Evolutionary conservation across 2,797 vertebrate species (phyloP).

Genomic region (Hemitrygon akajei): DNA sequence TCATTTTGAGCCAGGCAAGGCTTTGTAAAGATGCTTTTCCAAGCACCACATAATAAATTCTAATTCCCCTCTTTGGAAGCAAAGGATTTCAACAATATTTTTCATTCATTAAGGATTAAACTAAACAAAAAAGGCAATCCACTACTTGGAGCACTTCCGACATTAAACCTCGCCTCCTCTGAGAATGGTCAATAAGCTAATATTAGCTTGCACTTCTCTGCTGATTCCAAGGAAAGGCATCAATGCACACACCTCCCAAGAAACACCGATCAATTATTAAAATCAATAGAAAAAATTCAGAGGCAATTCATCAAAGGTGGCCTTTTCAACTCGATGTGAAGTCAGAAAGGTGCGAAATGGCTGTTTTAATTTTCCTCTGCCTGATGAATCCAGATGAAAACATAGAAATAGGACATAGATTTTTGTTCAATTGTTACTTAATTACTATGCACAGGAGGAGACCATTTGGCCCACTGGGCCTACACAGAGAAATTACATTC

Average conservation of each 20-base stretch:
- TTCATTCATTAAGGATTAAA: not conserved
- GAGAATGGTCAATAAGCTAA: not conserved
- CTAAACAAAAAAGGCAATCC: not conserved
- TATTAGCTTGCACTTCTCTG: constrained; percentile 10
- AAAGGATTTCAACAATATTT: not conserved
- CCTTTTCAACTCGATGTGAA: constrained; percentile 14
- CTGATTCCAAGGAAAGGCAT: not conserved
- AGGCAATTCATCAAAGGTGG: constrained; percentile 17
- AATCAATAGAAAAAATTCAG: not conserved
- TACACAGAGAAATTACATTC: too few species aligned
- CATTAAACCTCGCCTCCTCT: not conserved
- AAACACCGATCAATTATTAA: constrained; percentile 18
- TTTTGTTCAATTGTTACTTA: not conserved
- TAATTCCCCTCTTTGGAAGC: not conserved
- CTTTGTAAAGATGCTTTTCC: too few species aligned
- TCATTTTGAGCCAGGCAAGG: too few species aligned
- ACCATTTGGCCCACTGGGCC: too few species aligned
- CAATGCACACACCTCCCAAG: not conserved
- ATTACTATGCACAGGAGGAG: too few species aligned
- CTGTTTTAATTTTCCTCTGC: not conserved
- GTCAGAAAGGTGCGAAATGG: not conserved
- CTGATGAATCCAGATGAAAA: not conserved
- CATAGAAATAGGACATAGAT: not conserved
- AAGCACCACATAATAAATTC: too few species aligned
- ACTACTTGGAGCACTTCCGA: not conserved